Percentiles rank a stretch among this genome's conserved stretches.
Conservation (phyloP, 2,888 invertebrate species). For the Cryptosula pallasiana region DNA sequence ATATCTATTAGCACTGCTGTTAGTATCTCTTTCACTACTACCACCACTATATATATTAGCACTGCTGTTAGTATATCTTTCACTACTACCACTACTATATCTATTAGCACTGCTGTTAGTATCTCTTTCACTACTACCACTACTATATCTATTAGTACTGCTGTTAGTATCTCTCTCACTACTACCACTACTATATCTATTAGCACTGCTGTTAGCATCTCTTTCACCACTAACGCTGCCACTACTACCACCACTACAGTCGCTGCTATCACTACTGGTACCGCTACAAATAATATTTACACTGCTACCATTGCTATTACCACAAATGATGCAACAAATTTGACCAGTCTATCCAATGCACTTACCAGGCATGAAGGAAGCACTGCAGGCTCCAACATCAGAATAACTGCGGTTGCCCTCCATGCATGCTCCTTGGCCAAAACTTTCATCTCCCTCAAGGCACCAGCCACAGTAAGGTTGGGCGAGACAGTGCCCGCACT, state of each 20-base stretch:
- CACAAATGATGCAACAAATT: not conserved
- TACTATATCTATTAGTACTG: not conserved
- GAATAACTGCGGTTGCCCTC: constrained; percentile 70
- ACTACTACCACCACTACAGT: not conserved
- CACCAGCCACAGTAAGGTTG: constrained; percentile 95
- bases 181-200: not conserved
- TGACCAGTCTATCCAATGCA: too few relatives aligned
- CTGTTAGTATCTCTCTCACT: not conserved
- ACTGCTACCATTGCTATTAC: not conserved
- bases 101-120: not conserved
- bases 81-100: not conserved
- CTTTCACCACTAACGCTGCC: not conserved
- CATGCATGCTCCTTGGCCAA: constrained; percentile 76
- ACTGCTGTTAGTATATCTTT: too few relatives aligned
- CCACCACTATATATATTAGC: too few relatives aligned
- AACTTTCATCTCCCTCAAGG: constrained; percentile 58
- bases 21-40: too few relatives aligned
- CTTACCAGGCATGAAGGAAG: too few relatives aligned
- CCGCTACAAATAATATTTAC: not conserved
- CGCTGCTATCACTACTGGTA: not conserved
- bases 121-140: not conserved
- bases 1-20: too few relatives aligned
- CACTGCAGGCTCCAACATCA: constrained; percentile 31
- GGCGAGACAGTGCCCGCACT: constrained; percentile 79
- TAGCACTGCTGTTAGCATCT: not conserved